Evolutionary conservation across 2,797 vertebrate genomes (phyloP), one percentile per base, ranked within the genome.

Genomic region (Lepus townsendii): DNA sequence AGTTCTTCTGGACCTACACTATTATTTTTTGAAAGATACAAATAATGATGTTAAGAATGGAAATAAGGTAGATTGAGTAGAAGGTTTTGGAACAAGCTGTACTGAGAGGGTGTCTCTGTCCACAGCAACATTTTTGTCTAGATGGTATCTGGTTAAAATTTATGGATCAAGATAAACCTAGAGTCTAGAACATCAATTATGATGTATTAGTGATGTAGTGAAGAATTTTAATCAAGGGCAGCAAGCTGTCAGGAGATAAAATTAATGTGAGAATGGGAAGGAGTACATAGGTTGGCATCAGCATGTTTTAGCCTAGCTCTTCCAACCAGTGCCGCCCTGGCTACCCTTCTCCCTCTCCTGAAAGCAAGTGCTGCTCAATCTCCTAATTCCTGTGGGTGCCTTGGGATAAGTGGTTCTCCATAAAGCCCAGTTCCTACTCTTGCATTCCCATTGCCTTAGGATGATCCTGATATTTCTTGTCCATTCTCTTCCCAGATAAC

Each of bases 11-110:
- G 91, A 20, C 35, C 52, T 90, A 17, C 84, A 62, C 63, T 77
- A 75, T 80, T 88, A 78, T 26, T 88, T 91, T 94, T 87, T 60
- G 20, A 83, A 86, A 76, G 17, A 38, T 85, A 7, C 19, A 42
- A 62, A 84, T 77, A 69, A 82, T 24, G 7, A 38, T 26, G 24
- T 22, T 75, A 16, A 92, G 26, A 52, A 54, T 69, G 17, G 26
- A 88, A 35, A 10, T 60, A 69, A 22, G 24, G n/a, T 85, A 10
- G 27, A 50, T 10, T 24, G 17, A 80, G 10, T 72, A 62, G 73
- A 73, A 69, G 1, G 4, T 73, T 88, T 30, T n/a, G 20, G 26
- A 90, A 71, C 35, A 93, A 88, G 10, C 20, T 17, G 50, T 83
- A 30, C 24, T 77, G 1, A 73, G 11, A 50, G 32, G 24, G 6